Evolutionary conservation across 1,140 invertebrate species (phyloP).

Genomic region (Ericerus pela): DNA sequence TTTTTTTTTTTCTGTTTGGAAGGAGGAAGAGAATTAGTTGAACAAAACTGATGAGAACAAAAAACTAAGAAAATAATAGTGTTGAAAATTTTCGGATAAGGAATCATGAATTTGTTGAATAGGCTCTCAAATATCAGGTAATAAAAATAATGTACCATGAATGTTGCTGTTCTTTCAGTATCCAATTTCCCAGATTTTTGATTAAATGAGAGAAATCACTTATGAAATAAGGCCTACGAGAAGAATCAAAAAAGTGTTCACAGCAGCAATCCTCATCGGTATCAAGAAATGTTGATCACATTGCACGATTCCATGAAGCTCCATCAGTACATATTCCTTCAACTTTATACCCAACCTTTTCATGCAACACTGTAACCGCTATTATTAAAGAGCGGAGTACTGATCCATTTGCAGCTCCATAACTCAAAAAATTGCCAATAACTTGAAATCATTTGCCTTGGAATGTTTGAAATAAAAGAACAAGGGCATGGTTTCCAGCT

Average conservation of each 20-base stretch:
- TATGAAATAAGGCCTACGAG: background rate
- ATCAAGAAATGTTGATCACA: constrained; percentile 19
- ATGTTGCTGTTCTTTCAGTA: too few species aligned
- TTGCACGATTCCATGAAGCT: constrained; percentile 20
- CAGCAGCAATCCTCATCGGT: constrained; percentile 10
- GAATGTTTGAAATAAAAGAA: constrained; percentile 13
- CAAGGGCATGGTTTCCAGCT: background rate
- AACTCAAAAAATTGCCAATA: background rate
- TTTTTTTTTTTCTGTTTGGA: too few species aligned
- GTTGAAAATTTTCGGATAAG: too few species aligned
- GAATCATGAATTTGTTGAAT: too few species aligned
- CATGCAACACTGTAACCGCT: constrained; percentile 3
- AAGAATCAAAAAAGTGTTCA: background rate
- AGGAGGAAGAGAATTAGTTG: too few species aligned
- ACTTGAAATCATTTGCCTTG: constrained; percentile 7
- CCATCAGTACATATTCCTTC: constrained; percentile 19
- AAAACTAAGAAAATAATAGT: too few species aligned
- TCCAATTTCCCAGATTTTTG: constrained; percentile 13
- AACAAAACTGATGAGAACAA: too few species aligned
- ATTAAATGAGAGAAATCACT: background rate
- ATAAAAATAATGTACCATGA: too few species aligned
- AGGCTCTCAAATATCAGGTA: too few species aligned
- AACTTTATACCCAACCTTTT: constrained; percentile 14
- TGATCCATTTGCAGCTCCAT: background rate
- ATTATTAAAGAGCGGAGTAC: background rate